Evolutionary conservation across 2,888 invertebrate genomes (phyloP).

Genomic region (Conchocele bisecta): DNA sequence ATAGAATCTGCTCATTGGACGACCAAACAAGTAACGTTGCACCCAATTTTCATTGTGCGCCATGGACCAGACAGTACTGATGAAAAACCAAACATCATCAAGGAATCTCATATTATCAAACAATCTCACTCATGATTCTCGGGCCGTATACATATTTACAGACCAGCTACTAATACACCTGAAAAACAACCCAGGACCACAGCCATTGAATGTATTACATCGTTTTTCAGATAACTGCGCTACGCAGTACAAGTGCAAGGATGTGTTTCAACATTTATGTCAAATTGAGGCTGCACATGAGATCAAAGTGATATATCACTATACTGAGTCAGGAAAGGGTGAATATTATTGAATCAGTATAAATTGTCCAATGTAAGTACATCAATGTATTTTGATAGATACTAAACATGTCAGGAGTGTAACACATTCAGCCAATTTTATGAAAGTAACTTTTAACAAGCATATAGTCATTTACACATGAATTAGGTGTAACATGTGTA

Average conservation of each 20-base stretch:
- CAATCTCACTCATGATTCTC: conserved; percentile 19
- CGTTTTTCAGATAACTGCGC: conserved; percentile 45
- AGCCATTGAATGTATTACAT: conserved; percentile 25
- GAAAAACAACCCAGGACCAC: conserved; percentile 22
- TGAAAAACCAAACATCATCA: conserved; percentile 16
- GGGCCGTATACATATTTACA: conserved; percentile 28
- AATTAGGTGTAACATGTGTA: no score
- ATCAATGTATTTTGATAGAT: no score
- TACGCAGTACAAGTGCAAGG: conserved; percentile 35
- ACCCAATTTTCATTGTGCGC: conserved; percentile 32
- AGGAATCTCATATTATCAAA: conserved; percentile 46
- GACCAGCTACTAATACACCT: conserved; percentile 27
- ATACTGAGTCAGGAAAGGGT: conserved; percentile 29
- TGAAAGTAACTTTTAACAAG: no score
- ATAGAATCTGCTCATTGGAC: conserved; percentile 44
- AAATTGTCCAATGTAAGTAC: no score
- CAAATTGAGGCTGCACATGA: conserved; percentile 14
- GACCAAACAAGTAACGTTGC: conserved; percentile 39
- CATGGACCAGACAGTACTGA: conserved; percentile 25
- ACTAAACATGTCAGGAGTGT: no score
- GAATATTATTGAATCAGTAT: no score
- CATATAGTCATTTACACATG: no score
- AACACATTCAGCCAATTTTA: no score
- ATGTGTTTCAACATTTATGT: conserved; percentile 23
- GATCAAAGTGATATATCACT: conserved; percentile 37